Evolutionary conservation across 2,888 invertebrate genomes (phyloP), one percentile per base, ranked within the genome.

Genomic region (Stenolophus ochropezus): DNA sequence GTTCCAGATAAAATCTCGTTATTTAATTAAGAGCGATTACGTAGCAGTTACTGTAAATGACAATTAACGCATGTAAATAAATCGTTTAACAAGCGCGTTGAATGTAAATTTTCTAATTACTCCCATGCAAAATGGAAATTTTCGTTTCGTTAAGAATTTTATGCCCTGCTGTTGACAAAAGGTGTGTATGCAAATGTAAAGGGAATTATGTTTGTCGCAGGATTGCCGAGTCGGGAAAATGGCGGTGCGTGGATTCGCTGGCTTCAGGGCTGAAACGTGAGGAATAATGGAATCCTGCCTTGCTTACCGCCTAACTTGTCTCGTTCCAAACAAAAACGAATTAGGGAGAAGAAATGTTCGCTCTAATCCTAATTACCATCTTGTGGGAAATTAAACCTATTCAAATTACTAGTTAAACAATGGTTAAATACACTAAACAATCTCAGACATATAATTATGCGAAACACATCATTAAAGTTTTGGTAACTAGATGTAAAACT

Each of bases 31-130:
- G 82, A 53, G 51, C 14, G 65, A 33, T 75, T 82, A 83, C 65
- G 71, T 65, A 42, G 82, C 69, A 74, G 76, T 65, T 71, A 77
- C 76, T 61, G 65, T 79, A 82, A 81, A 76, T 65, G 71, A 79
- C 79, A 79, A 79, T 79, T 79, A 79, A 79, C 79, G 56, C 79
- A 71, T 79, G 71, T 71, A 79, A 79, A 79, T 71, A 81, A 83
- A 77, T 61, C 76, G 76, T 76, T 76, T 76, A 76, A 77, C 65
- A 77, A 77, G 65, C 77, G 77, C 65, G 77, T 65, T 77, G 27
- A 77, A 77, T 77, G 77, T 42, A 77, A 77, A 77, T 61, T 76
- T 77, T 77, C 77, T 77, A 77, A 77, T 77, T 77, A 77, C 77
- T 51, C 6, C 14, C 18, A 49, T 21, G 47, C 47, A 77, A 77